Conservation (phyloP, 2,888 invertebrate species). For the Caenorhabditis sulstoni region DNA sequence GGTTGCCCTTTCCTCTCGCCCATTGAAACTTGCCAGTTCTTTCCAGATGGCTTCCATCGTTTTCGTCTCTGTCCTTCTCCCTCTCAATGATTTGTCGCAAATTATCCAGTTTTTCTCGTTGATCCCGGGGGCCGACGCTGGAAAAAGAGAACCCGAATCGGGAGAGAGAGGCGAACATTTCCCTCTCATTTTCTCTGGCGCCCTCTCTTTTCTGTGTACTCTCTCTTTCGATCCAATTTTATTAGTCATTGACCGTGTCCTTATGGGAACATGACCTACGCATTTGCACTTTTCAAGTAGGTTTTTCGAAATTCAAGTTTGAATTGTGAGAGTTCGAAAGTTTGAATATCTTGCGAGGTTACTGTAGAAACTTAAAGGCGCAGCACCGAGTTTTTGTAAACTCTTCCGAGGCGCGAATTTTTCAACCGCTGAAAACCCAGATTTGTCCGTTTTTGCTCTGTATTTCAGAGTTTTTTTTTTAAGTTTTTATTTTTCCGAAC, state of each 20-base stretch:
- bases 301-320: background rate
- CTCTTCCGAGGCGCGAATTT: background rate
- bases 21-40: conserved; percentile 22
- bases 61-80: conserved; percentile 3
- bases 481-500: conserved; percentile 1
- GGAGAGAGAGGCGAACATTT: background rate
- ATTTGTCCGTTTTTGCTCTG: background rate
- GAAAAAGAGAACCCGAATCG: conserved; percentile 22
- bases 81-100: background rate
- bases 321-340: background rate
- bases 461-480: background rate
- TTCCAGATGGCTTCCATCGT: conserved; percentile 13
- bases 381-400: background rate
- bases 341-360: background rate
- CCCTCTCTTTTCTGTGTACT: background rate
- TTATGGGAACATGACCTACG: conserved; percentile 12
- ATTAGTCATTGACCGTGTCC: conserved; percentile 31
- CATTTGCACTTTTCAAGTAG: conserved; percentile 12
- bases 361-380: conserved; percentile 3
- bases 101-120: conserved; percentile 20
- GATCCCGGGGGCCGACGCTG: conserved; percentile 5
- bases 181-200: background rate
- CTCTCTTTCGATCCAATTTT: conserved; percentile 12
- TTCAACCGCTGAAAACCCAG: background rate
- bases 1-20: conserved; percentile 18